Base-by-base conservation (phyloP, 2,888 invertebrate genomes). In the Dryobota labecula region DNA sequence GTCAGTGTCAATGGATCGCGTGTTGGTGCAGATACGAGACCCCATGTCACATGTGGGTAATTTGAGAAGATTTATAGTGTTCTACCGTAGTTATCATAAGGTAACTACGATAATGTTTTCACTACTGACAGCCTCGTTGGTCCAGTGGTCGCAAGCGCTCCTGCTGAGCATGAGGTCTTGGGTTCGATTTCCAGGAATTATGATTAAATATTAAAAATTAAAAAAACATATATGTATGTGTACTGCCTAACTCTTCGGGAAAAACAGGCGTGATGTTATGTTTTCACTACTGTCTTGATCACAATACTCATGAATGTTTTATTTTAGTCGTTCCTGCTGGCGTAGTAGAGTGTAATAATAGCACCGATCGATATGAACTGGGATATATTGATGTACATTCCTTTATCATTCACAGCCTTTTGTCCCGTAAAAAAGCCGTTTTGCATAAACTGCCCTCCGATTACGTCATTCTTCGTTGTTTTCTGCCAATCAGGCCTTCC, bases 1-100 rank as follows among this genome's bases (percentile, higher is more conserved):
- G 73, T 66, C 67, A 49, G 8, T 57, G 75, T 49, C 75, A 66
- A 57, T 74, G 49, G 69, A 47, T 30, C 47, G 49, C 66, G 24
- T 73, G 74, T 43, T 43, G 6, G 27, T 11, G 0, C 33, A 49
- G 69, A 54, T 6, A 18, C n/a, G 11, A 15, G 33, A 20, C n/a
- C 63, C n/a, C 43, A 2, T 20, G 36, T 11, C n/a, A 33, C 36
- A 3, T 27, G 43, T 6, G 13, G 47, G n/a, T n/a, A 11, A 8
- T 30, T 43, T 24, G 27, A 47, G 7, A 15, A 33, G 33, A 73
- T 72, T 38, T 20, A 33, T 38, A 18, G 45, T 13, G 15, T 41
- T 45, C 11, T 8, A 13, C 20, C 5, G 9, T 41, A 47, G n/a
- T 24, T 54, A 20, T 38, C 24, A 33, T 64, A 20, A 30, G 38